These are phyloP conservation scores for Cistogaster globosa DNA, from an alignment of 2,888 invertebrate genomes.

Conservation along the genomic window DNA sequence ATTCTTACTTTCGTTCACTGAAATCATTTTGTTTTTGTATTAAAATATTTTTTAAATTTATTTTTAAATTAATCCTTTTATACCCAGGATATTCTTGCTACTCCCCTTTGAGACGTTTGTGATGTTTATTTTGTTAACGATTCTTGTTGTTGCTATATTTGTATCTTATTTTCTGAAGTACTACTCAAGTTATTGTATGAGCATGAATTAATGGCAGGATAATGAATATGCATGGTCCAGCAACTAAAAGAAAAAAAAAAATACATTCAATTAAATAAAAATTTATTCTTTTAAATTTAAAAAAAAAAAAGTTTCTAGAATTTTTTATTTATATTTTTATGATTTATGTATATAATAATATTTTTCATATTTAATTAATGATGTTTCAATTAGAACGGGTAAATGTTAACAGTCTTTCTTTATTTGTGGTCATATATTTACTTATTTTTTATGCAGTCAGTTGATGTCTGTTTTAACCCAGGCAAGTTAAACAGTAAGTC, in stretches of 20 bases:
- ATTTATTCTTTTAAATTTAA: neutral
- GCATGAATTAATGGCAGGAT: slow-evolving; percentile 7
- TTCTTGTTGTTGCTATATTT: neutral
- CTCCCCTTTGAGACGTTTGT: slow-evolving; percentile 15
- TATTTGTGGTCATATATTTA: too few species aligned
- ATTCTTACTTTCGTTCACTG: neutral
- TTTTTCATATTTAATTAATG: too few species aligned
- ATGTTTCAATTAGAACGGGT: too few species aligned
- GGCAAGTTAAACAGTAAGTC: too few species aligned
- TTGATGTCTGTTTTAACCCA: too few species aligned
- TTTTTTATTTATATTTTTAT: too few species aligned
- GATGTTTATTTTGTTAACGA: slow-evolving; percentile 52
- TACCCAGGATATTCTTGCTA: neutral
- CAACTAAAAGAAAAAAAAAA: slow-evolving; percentile 32
- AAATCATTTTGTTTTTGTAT: neutral
- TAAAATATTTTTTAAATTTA: neutral
- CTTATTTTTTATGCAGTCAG: too few species aligned
- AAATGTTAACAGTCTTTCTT: too few species aligned
- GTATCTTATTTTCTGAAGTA: too few species aligned
- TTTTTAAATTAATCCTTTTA: slow-evolving; percentile 25
- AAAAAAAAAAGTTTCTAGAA: too few species aligned
- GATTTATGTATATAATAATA: too few species aligned
- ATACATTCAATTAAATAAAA: neutral
- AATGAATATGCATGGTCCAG: slow-evolving; percentile 3
- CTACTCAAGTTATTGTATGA: slow-evolving; percentile 15